Conservation (phyloP, 2,113 vertebrate genomes). For the Peromyscus californicus region DNA sequence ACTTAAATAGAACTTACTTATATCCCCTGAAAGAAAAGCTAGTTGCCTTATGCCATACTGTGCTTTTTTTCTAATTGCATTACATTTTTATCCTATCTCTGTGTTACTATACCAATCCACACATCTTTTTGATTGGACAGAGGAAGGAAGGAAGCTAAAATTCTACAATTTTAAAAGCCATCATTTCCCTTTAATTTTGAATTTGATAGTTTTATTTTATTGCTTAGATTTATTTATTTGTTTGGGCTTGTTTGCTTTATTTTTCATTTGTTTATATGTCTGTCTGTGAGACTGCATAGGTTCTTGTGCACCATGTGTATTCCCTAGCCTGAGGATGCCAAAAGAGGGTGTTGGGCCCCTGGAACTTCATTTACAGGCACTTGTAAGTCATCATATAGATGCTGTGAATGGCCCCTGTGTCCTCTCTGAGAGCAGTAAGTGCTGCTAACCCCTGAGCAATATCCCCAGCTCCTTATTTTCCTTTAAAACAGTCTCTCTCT, state of each 20-base stretch:
- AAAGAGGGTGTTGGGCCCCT: not conserved
- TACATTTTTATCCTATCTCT: not conserved
- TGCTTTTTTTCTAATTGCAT: no score
- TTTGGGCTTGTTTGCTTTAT: not conserved
- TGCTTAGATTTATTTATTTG: not conserved
- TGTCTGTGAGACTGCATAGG: no score
- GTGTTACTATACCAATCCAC: not conserved
- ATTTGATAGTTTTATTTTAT: not conserved
- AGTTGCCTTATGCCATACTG: no score
- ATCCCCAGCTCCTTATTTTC: not conserved
- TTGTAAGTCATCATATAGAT: not conserved
- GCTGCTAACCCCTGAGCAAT: not conserved
- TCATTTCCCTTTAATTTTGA: not conserved
- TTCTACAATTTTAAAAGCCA: not conserved
- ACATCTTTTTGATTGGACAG: not conserved
- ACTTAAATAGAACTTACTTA: not conserved
- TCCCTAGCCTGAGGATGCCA: not conserved
- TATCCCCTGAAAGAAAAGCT: not conserved
- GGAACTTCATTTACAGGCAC: not conserved
- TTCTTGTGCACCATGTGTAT: not conserved
- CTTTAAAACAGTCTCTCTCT: not conserved
- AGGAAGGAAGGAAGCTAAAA: slow-evolving; percentile 7
- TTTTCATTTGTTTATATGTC: not conserved
- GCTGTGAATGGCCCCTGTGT: not conserved
- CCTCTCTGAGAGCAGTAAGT: not conserved